phyloP scores from a whole-genome alignment of 2,888 invertebrate genomes.

The Limnephilus marmoratus region DNA sequence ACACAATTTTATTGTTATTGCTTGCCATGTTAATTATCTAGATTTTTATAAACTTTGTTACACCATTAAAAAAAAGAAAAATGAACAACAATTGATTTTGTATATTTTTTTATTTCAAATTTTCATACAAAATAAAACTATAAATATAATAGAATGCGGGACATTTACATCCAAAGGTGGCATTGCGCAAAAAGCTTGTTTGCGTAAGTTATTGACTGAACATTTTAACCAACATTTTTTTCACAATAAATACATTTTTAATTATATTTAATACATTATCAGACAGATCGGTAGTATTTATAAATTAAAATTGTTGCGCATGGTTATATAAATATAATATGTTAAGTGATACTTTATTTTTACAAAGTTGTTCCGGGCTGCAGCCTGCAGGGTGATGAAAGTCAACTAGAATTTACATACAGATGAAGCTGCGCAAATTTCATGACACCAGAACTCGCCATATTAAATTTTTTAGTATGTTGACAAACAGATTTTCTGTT shows the following conservation, averaged over 20 bases:
- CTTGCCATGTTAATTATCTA: background rate
- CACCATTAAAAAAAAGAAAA: background rate
- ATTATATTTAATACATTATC: background rate
- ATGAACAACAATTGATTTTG: slow-evolving; percentile 6
- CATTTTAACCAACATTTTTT: background rate
- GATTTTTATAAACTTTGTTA: slow-evolving; percentile 2
- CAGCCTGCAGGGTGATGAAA: background rate
- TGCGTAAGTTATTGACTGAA: background rate
- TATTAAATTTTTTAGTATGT: background rate
- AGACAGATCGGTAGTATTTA: background rate
- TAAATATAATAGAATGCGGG: slow-evolving; percentile 13
- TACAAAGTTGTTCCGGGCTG: background rate
- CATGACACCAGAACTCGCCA: background rate
- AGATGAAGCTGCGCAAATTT: background rate
- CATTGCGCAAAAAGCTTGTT: background rate
- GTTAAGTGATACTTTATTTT: background rate
- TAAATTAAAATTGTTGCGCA: background rate
- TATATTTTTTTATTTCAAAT: slow-evolving; percentile 44
- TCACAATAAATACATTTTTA: background rate
- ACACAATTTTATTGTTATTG: background rate
- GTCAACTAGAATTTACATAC: no score
- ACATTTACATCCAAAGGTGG: background rate
- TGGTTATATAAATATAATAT: background rate
- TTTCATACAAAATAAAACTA: slow-evolving; percentile 48
- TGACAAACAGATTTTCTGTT: background rate